Percentiles rank a stretch among this genome's conserved stretches.
Evolutionary conservation across 2,888 invertebrate genomes (phyloP).

Genomic region (Drosophila mayaguana): DNA sequence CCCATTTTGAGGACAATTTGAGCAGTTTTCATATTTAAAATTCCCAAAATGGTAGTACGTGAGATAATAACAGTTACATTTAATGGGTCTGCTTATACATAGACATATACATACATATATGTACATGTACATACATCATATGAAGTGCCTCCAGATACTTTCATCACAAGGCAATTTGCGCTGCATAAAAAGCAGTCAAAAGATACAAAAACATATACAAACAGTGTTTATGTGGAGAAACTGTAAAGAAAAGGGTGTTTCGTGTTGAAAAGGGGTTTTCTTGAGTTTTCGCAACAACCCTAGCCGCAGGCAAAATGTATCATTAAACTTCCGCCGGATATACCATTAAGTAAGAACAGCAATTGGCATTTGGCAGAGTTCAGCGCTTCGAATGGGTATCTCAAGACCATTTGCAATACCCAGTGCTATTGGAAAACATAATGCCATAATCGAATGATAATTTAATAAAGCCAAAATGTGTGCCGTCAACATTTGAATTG

Average conservation of each 20-base stretch:
- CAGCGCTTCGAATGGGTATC: neutral
- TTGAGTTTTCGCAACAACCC: slow-evolving; percentile 48
- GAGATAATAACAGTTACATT: slow-evolving; percentile 78
- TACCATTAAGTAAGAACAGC: slow-evolving; percentile 61
- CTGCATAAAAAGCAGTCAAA: slow-evolving; percentile 50
- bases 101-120: neutral
- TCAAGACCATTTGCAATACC: slow-evolving; percentile 19
- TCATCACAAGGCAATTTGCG: slow-evolving; percentile 67
- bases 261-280: slow-evolving; percentile 37
- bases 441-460: slow-evolving; percentile 81
- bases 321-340: slow-evolving; percentile 77
- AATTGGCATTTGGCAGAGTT: slow-evolving; percentile 31
- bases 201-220: slow-evolving; percentile 2
- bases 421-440: slow-evolving; percentile 68
- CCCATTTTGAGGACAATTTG: slow-evolving; percentile 76
- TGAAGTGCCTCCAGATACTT: slow-evolving; percentile 56
- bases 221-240: slow-evolving; percentile 19
- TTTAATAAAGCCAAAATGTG: slow-evolving; percentile 72
- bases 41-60: slow-evolving; percentile 82
- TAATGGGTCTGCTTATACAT: slow-evolving; percentile 67
- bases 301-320: slow-evolving; percentile 44
- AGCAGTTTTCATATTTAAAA: slow-evolving; percentile 78
- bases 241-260: slow-evolving; percentile 52
- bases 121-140: slow-evolving; percentile 38
- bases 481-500: slow-evolving; percentile 81